Evolutionary conservation across 2,797 vertebrate genomes (phyloP).

Genomic region (Sebastes variabilis): DNA sequence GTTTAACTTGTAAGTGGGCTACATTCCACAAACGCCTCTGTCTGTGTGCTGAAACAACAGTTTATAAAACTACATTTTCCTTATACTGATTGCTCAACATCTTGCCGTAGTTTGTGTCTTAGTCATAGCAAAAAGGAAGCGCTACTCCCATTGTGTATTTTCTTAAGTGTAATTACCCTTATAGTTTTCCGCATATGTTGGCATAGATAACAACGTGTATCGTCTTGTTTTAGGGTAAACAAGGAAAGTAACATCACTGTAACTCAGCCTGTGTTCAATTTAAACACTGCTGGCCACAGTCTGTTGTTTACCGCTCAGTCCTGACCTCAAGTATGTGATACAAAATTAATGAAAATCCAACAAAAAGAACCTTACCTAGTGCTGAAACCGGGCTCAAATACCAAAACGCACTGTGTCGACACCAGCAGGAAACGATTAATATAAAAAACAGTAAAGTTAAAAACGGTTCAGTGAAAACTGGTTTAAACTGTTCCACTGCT

Average conservation of each 20-base stretch:
- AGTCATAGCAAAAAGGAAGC: constrained; percentile 21
- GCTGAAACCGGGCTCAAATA: constrained; percentile 6
- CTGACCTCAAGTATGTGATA: background rate
- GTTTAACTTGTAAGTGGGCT: background rate
- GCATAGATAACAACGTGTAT: background rate
- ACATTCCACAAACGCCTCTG: background rate
- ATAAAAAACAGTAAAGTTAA: background rate
- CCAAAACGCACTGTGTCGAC: background rate
- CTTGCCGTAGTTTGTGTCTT: background rate
- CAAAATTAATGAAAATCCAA: background rate
- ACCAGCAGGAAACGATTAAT: background rate
- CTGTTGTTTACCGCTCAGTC: background rate
- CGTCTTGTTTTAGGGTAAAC: background rate
- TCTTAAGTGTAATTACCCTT: background rate
- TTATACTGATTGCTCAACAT: background rate
- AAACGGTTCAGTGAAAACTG: background rate
- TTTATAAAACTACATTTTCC: background rate
- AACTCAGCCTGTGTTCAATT: background rate
- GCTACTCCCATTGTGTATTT: background rate
- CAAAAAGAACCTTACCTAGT: constrained; percentile 52
- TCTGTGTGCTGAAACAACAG: background rate
- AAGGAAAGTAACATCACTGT: background rate
- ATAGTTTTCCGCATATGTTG: background rate
- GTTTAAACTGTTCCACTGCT: background rate
- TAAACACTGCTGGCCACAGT: background rate